Base-by-base conservation (phyloP, 1,140 invertebrate genomes). In the Solen grandis region DNA sequence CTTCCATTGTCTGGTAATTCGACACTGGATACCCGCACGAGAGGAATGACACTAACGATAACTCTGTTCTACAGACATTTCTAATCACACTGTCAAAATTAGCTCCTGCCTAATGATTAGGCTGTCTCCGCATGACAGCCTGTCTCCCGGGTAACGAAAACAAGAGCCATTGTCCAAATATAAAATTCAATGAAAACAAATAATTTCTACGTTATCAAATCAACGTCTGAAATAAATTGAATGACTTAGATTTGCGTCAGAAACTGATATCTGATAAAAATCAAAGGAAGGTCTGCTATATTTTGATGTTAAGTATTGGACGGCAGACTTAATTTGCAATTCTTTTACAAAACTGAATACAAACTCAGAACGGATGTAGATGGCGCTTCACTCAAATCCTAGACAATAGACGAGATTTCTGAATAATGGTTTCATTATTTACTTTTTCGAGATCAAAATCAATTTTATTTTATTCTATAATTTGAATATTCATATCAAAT, bases 131-230 rank as follows among this genome's bases (percentile, higher is more conserved):
- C 68, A 16, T 78, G 75, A 77, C 75, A 68, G 27, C 54, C 19
- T 46, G 75, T 68, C 75, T 68, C 75, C 16, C 2, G 63, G n/a
- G 65, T 41, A 59, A 78, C 75, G 36, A 55, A 69, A 78, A 59
- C 63, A 68, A 78, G 75, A 69, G 62, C 55, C 29, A 38, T 36
- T 57, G 25, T 60, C 46, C 50, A 68, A 78, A 78, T 60, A 78
- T 36, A 63, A 69, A 78, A 78, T 78, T 78, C 36, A 78, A 78
- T 78, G 50, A 78, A 59, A 78, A 78, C 65, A 78, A 78, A 78
- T 66, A 66, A 73, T 62, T 72, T 59, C 52, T 38, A 22, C 29
- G 27, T 50, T 54, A 69, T 69, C 66, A 69, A 69, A 31, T 69
- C 54, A 69, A 52, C 54, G 25, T 46, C 31, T 29, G 66, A 69